phyloP scores from a whole-genome alignment of 2,888 invertebrate species.

The Poecilobothrus nobilitatus region DNA sequence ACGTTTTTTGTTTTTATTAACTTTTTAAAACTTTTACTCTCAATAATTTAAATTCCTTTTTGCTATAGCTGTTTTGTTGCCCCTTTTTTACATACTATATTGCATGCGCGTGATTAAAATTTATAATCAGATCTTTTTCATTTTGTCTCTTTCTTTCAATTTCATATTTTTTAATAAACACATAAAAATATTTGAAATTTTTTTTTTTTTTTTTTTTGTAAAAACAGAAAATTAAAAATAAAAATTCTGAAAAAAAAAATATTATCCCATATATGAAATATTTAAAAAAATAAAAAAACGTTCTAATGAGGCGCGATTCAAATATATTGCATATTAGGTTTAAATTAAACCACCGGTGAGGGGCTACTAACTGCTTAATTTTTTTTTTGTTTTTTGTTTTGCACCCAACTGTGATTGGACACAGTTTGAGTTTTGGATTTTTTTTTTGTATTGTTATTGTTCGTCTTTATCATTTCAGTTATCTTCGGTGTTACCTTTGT shows the following conservation, averaged over 20 bases:
- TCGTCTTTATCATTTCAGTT: too few relatives aligned
- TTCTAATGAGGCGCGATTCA: conserved; percentile 2
- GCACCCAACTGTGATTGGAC: not conserved
- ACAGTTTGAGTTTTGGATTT: not conserved
- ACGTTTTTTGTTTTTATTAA: not conserved
- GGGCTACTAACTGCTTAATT: not conserved
- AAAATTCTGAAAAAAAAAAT: not conserved
- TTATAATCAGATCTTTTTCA: not conserved
- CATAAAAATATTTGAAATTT: not conserved
- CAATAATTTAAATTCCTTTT: too few relatives aligned
- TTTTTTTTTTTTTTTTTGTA: too few relatives aligned
- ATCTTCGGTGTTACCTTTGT: not conserved
- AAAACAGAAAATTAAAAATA: not conserved
- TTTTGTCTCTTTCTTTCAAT: not conserved
- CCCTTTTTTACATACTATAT: not conserved
- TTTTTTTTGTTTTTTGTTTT: not conserved
- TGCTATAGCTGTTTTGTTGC: too few relatives aligned
- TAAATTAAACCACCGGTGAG: not conserved
- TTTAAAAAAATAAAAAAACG: not conserved
- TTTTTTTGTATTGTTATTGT: too few relatives aligned
- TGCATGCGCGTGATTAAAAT: not conserved
- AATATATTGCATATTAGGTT: not conserved
- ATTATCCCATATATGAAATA: not conserved
- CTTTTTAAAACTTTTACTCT: not conserved
- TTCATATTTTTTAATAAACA: not conserved